Percentiles rank a stretch among this genome's conserved stretches.
Evolutionary conservation across 2,888 invertebrate species (phyloP).

Genomic region (Drosophila maculinotata): DNA sequence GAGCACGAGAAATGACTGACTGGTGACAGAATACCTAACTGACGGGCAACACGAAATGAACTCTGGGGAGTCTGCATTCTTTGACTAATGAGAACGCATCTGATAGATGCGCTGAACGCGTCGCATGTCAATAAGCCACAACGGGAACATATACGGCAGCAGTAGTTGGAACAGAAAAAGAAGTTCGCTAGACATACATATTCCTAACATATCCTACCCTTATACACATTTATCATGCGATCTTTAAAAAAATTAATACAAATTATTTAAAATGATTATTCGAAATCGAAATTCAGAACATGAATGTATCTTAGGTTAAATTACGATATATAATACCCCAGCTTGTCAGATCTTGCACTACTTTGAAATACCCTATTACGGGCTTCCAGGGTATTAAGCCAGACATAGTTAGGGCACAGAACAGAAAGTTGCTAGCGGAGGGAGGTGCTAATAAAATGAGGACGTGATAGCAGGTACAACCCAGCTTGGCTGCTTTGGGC

Average conservation of each 20-base stretch:
- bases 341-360: not conserved
- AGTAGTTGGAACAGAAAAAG: conserved; percentile 11
- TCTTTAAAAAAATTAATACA: no score
- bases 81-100: conserved; percentile 61
- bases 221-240: not conserved
- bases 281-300: no score
- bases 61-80: conserved; percentile 8
- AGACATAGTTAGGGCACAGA: conserved; percentile 8
- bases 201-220: not conserved
- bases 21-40: conserved; percentile 34
- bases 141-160: conserved; percentile 5
- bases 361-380: not conserved
- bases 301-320: no score
- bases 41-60: conserved; percentile 33
- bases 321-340: no score
- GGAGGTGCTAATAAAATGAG: conserved; percentile 42
- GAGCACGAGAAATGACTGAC: conserved; percentile 40
- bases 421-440: conserved; percentile 9
- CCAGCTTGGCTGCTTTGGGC: conserved; percentile 29
- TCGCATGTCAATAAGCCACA: conserved; percentile 32
- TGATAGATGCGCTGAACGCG: conserved; percentile 37
- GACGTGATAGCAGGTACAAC: conserved; percentile 39
- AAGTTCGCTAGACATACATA: not conserved
- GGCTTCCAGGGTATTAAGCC: conserved; percentile 1
- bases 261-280: no score